These are phyloP conservation scores for Phalera bucephala DNA, from an alignment of 2,888 invertebrate species.

Conservation along the genomic window DNA sequence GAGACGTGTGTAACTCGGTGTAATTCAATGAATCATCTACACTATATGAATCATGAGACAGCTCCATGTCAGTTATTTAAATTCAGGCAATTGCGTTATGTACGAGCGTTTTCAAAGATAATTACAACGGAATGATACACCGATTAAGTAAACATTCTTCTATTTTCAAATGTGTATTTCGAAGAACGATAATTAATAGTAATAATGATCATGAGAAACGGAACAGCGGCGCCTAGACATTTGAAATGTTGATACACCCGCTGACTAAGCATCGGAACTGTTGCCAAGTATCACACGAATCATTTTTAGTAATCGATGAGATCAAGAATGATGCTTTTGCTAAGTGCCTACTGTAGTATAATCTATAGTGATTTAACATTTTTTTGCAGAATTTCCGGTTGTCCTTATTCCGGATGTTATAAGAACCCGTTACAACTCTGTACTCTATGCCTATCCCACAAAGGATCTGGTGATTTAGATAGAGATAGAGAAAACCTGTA, in stretches of 20 bases:
- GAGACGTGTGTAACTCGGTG: conserved; percentile 23
- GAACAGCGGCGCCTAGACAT: background rate
- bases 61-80: conserved; percentile 3
- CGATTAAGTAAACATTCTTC: background rate
- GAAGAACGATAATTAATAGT: conserved; percentile 1
- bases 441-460: too few species aligned
- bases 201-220: background rate
- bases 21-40: conserved; percentile 30
- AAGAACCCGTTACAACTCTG: too few species aligned
- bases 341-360: too few species aligned
- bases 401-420: too few species aligned
- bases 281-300: background rate
- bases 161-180: background rate
- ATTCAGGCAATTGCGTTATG: background rate
- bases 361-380: too few species aligned
- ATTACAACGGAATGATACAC: background rate
- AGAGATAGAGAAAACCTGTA: too few species aligned
- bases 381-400: too few species aligned
- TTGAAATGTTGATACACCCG: background rate
- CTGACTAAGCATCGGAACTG: background rate
- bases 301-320: background rate
- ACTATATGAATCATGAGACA: conserved; percentile 26
- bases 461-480: too few species aligned
- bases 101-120: background rate
- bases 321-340: too few species aligned